Base-by-base conservation (phyloP, 2,797 vertebrate species). In the Petrocephalus schoutedeni region DNA sequence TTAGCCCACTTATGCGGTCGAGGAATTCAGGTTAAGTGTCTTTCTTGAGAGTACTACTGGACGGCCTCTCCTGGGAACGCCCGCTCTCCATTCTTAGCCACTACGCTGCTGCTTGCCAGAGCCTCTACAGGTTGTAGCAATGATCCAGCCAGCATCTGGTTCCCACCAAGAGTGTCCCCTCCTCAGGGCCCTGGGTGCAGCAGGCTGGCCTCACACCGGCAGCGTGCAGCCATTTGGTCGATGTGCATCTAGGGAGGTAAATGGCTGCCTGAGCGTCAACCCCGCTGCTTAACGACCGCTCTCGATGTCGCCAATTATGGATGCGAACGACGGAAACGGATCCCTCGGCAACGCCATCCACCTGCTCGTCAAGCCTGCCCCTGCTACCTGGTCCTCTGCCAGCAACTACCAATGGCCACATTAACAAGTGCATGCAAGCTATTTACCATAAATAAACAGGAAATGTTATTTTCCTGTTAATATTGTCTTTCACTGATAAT, bases 281-380 rank as follows among this genome's bases (percentile, higher is more conserved):
- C 49, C 61, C 21, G 19, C 45, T 4, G 49, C 28, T 71, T 23
- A 87, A 77, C 58, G 7, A 32, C 23, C 0, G 86, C 71, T 77
- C 86, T 57, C 10, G 16, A 87, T 77, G 86, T 71, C 23, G 19
- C 86, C 49, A 77, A 87, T 87, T 77, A 36, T 45, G n/a, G 49
- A 74, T 57, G 67, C 9, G 77, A 53, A 77, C 74, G 49, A 87
- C 3, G 67, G 67, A 87, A 49, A 59, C 12, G 1, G 87, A 19
- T 83, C 87, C 87, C 41, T 82, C n/a, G 6, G n/a, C 16, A 56
- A 19, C 36, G 36, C 71, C 36, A 12, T 58, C 87, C 3, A 51
- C 7, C 53, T 5, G 41, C 10, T 19, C 8, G 67, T 45, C 49
- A 6, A 7, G 21, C 49, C 28, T 84, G 2, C 8, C 19, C 57